phyloP scores from a whole-genome alignment of 2,888 invertebrate species.

The Acanthosepion pharaonis region DNA sequence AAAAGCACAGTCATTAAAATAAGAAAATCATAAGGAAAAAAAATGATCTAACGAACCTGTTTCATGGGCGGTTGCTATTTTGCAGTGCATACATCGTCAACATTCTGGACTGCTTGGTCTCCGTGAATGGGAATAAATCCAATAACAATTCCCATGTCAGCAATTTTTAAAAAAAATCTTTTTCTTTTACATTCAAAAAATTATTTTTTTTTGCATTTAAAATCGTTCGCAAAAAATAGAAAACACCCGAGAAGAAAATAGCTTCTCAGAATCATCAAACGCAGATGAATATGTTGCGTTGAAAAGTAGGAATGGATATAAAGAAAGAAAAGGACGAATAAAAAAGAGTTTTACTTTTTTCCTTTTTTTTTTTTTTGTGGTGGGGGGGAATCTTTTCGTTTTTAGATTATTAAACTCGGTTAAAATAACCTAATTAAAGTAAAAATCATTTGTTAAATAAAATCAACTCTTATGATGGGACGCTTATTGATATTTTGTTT shows the following conservation, averaged over 20 bases:
- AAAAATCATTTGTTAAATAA: neutral
- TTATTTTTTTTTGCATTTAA: neutral
- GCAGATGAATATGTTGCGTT: neutral
- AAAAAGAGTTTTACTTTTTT: neutral
- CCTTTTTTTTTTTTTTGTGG: too few species aligned
- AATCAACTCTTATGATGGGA: neutral
- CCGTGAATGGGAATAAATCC: slow-evolving; percentile 21
- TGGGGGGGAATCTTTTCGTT: too few species aligned
- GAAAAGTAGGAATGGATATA: neutral
- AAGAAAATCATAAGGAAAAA: neutral
- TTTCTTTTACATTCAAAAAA: neutral
- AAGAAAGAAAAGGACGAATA: neutral
- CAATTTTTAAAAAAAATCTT: neutral
- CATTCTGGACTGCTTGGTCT: slow-evolving; percentile 6
- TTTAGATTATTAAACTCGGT: too few species aligned
- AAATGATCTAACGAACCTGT: neutral
- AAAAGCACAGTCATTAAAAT: too few species aligned
- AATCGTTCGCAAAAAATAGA: neutral
- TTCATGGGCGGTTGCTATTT: neutral
- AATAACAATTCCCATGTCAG: neutral
- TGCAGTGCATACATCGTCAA: neutral
- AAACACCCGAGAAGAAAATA: neutral
- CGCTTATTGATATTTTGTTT: neutral
- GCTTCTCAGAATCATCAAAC: neutral
- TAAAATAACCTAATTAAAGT: neutral